Percentiles rank a stretch among this genome's conserved stretches.
Evolutionary conservation across 2,888 invertebrate species (phyloP).

Genomic region (Germaria angustata): DNA sequence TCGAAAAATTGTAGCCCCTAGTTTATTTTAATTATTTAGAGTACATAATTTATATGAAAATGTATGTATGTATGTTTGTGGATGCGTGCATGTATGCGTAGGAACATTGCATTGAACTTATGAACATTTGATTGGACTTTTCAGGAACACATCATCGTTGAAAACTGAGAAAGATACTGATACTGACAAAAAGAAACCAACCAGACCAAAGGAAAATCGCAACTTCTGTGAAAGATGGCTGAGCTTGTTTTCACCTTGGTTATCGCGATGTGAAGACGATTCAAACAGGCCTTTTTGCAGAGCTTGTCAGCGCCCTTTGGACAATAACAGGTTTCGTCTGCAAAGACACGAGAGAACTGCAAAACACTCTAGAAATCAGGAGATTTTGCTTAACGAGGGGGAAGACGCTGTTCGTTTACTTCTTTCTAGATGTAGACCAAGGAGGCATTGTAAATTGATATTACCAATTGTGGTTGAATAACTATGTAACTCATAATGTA

Average conservation of each 20-base stretch:
- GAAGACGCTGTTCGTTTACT: slow-evolving; percentile 72
- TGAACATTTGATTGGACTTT: neutral
- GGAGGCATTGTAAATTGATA: slow-evolving; percentile 71
- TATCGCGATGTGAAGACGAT: slow-evolving; percentile 72
- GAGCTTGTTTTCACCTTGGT: slow-evolving; percentile 76
- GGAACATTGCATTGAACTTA: neutral
- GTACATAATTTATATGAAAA: neutral
- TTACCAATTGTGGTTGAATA: neutral
- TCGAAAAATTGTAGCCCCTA: too few species aligned
- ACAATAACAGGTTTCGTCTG: slow-evolving; percentile 77
- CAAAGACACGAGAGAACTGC: slow-evolving; percentile 76
- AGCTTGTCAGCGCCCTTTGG: slow-evolving; percentile 75
- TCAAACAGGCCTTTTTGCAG: slow-evolving; percentile 75
- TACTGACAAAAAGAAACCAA: slow-evolving; percentile 47
- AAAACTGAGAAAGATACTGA: slow-evolving; percentile 66
- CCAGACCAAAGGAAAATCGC: slow-evolving; percentile 72
- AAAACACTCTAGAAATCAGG: slow-evolving; percentile 76
- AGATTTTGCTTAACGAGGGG: slow-evolving; percentile 72
- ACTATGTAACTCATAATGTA: neutral
- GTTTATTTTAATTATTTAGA: neutral
- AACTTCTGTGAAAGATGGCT: slow-evolving; percentile 77
- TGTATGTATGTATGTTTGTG: too few species aligned
- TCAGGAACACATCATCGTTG: slow-evolving; percentile 73
- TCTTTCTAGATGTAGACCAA: slow-evolving; percentile 70
- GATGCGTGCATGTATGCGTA: too few species aligned